Conservation (phyloP, 2,797 vertebrate species). For the Melanitta fusca region DNA sequence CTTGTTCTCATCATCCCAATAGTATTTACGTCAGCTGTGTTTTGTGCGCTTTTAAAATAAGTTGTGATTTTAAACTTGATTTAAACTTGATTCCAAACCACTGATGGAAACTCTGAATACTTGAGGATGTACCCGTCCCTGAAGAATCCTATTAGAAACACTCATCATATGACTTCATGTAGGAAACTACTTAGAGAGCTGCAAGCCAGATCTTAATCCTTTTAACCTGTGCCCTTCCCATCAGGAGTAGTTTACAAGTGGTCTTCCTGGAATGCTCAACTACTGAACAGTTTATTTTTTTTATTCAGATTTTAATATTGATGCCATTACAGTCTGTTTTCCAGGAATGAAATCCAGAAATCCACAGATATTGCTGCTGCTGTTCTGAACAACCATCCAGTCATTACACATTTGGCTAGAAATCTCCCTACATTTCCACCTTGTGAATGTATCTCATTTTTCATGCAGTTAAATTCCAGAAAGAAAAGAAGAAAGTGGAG, state of each 20-base stretch:
- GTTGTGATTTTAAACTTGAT: constrained; percentile 6
- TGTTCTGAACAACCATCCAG: background rate
- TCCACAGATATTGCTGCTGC: background rate
- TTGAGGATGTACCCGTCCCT: background rate
- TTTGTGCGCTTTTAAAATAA: background rate
- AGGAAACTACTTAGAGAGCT: constrained; percentile 10
- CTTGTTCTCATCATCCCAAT: background rate
- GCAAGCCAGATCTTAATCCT: background rate
- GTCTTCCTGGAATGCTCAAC: background rate
- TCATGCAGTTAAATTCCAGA: background rate
- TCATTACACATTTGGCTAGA: background rate
- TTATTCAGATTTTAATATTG: background rate
- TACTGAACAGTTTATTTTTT: background rate
- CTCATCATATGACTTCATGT: constrained; percentile 21
- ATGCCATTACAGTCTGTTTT: background rate
- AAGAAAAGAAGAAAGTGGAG: background rate
- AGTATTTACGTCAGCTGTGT: constrained; percentile 16
- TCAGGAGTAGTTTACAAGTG: background rate
- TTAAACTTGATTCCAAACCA: constrained; percentile 33
- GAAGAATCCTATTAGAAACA: constrained; percentile 19
- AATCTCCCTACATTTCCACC: background rate
- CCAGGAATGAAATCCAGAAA: background rate
- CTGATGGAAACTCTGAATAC: constrained; percentile 16
- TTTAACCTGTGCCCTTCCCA: constrained; percentile 11
- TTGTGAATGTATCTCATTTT: background rate